Base-by-base conservation (phyloP, 2,888 invertebrate genomes). In the Carcina quercana region DNA sequence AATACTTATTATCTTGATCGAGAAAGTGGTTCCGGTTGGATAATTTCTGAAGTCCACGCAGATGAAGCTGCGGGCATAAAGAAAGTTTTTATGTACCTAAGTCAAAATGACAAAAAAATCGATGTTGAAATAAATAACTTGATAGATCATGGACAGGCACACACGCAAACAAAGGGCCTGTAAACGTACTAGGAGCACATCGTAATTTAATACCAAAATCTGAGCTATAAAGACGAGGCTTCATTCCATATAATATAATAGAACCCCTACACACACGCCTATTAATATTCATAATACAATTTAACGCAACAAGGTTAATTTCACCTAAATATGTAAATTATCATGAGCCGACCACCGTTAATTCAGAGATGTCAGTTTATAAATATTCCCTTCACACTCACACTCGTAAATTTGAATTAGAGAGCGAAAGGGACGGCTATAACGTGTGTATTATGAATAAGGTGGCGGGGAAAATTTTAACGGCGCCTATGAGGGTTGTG, bases 261-360 rank as follows among this genome's bases (percentile, higher is more conserved):
- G 58, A 62, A 60, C 55, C 47, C 53, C 47, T 60, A 54, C 59
- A 67, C 73, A 59, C 68, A 65, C 54, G 53, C 58, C 73, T 68
- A 83, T 82, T 83, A 82, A 83, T 82, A 83, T 83, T 83, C 82
- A 83, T 83, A 82, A 83, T 83, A 82, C 75, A 83, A 83, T 83
- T 80, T 79, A 80, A 75, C 79, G 69, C 62, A 61, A 63, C 72
- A 80, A 82, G 80, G 84, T 83, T 84, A 84, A 85, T 83, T 78
- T 80, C 72, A 75, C 83, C 84, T 83, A 83, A 85, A 84, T 85
- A 85, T 85, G 85, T 85, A 85, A 85, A 85, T 85, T 83, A 85
- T 85, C 80, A 84, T 83, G 80, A 82, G 76, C 82, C 79, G 83
- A 80, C 83, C 83, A 80, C 70, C 76, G 75, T 80, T 80, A 78